Conservation (phyloP, 2,888 invertebrate species). For the Gymnoscelis rufifasciata region DNA sequence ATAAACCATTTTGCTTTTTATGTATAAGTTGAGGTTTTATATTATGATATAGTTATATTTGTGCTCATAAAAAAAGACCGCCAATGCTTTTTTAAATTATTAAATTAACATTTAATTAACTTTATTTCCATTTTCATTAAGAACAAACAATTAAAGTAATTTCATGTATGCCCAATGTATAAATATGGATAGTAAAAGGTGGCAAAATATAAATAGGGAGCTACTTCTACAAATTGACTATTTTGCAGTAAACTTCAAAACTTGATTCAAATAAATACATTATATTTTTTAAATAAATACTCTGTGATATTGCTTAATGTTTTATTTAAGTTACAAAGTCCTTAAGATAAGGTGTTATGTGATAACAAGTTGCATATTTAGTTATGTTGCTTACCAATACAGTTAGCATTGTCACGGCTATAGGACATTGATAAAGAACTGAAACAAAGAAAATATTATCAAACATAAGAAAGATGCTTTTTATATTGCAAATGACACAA, state of each 20-base stretch:
- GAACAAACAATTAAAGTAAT: too few relatives aligned
- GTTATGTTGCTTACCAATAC: conserved; percentile 38
- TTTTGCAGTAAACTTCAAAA: background rate
- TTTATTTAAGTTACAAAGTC: conserved; percentile 38
- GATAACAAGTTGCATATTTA: conserved; percentile 50
- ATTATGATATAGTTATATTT: too few relatives aligned
- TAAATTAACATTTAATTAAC: too few relatives aligned
- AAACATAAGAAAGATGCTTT: background rate
- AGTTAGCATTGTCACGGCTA: conserved; percentile 36
- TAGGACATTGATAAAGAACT: conserved; percentile 78
- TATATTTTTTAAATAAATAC: conserved; percentile 72
- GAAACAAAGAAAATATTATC: conserved; percentile 39
- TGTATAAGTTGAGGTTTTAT: background rate
- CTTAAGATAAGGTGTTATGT: conserved; percentile 48
- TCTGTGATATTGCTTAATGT: conserved; percentile 59
- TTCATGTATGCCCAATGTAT: too few relatives aligned
- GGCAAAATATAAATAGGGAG: background rate
- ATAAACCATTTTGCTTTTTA: background rate
- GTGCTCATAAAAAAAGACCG: too few relatives aligned
- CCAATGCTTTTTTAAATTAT: too few relatives aligned
- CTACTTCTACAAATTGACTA: background rate
- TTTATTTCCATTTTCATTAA: too few relatives aligned
- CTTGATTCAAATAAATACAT: conserved; percentile 19
- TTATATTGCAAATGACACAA: too few relatives aligned
- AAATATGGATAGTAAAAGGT: background rate